A percentile compares a stretch with the other conserved stretches of the same genome.
Evolutionary conservation across 1,140 invertebrate genomes (phyloP).

Genomic region (Drosophila nebulosa): DNA sequence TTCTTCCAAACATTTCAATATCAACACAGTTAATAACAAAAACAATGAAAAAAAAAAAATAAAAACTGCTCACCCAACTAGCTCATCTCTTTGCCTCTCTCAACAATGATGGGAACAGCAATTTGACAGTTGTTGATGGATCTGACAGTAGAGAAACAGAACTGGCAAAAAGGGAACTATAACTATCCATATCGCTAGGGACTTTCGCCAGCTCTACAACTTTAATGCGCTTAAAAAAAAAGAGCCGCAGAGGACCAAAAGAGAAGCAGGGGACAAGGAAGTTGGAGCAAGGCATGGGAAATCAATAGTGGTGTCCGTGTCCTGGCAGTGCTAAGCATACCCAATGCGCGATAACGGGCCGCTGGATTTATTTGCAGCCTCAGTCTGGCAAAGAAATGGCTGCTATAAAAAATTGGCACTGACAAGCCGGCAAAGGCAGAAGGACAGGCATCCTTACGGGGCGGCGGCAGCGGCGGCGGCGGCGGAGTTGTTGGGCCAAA

Average conservation of each 20-base stretch:
- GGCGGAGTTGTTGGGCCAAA: not conserved
- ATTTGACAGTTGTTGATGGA: constrained; percentile 9
- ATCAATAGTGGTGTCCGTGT: constrained; percentile 8
- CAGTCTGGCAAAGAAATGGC: constrained; percentile 8
- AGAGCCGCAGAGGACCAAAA: not conserved
- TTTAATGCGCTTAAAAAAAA: constrained; percentile 6
- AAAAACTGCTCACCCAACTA: not conserved
- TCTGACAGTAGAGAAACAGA: not conserved
- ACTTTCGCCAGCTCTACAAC: not conserved
- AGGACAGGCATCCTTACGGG: not conserved
- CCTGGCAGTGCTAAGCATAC: constrained; percentile 1
- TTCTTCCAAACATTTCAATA: not conserved
- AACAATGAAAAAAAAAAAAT: not conserved
- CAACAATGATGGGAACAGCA: not conserved
- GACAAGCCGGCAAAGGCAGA: constrained; percentile 8
- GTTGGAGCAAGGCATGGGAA: not conserved
- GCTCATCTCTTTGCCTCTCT: not conserved
- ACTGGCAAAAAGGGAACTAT: not conserved
- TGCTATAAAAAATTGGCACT: constrained; percentile 18
- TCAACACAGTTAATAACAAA: not conserved
- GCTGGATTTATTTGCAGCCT: constrained; percentile 13
- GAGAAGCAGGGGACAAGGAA: too few species aligned
- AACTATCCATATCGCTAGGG: not conserved
- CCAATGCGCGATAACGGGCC: constrained; percentile 8
- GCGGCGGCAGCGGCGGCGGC: not conserved